A percentile compares a stretch with the other conserved stretches of the same genome.
Conservation (phyloP, 2,888 invertebrate genomes). For the Dicyrtoma fusca region DNA sequence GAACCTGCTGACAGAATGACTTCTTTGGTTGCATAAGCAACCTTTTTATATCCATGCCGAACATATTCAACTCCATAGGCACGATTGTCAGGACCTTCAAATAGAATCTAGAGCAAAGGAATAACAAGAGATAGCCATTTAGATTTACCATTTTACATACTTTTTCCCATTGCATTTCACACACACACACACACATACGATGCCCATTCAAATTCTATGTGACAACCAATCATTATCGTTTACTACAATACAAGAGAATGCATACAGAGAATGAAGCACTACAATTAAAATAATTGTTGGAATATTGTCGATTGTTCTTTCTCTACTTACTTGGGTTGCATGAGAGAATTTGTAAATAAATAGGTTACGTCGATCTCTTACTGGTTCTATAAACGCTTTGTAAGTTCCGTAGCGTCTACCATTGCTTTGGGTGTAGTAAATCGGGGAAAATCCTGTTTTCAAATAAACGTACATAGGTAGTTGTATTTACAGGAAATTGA, state of each 20-base stretch:
- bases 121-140: background rate
- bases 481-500: too few relatives aligned
- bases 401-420: slow-evolving; percentile 54
- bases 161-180: background rate
- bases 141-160: background rate
- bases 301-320: too few relatives aligned
- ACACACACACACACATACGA: background rate
- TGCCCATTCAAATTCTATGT: too few relatives aligned
- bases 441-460: slow-evolving; percentile 46
- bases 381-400: slow-evolving; percentile 52
- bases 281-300: too few relatives aligned
- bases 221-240: too few relatives aligned
- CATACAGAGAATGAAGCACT: too few relatives aligned
- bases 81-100: slow-evolving; percentile 45
- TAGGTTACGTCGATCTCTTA: slow-evolving; percentile 43
- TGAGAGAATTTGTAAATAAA: slow-evolving; percentile 50
- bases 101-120: slow-evolving; percentile 41
- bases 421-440: slow-evolving; percentile 52
- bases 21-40: slow-evolving; percentile 44
- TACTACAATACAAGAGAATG: too few relatives aligned
- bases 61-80: slow-evolving; percentile 53
- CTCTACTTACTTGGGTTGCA: slow-evolving; percentile 43
- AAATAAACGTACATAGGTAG: slow-evolving; percentile 35
- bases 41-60: slow-evolving; percentile 48
- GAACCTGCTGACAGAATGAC: slow-evolving; percentile 53